A percentile compares a stretch with the other conserved stretches of the same genome.
Conservation (phyloP, 2,113 vertebrate genomes). For the Tupaia chinensis region DNA sequence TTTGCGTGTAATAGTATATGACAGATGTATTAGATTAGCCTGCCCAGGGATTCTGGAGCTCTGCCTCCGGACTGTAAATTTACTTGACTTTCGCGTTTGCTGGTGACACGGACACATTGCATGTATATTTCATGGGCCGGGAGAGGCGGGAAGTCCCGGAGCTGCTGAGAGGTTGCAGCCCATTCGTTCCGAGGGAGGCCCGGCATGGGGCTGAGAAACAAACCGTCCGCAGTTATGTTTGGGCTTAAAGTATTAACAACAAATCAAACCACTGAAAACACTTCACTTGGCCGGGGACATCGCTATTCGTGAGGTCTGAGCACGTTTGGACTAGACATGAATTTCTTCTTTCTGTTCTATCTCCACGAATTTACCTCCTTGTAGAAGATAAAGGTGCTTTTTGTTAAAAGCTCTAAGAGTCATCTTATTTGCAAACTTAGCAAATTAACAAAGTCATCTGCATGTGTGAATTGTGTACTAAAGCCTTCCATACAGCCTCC, state of each 20-base stretch:
- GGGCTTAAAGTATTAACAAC: constrained; percentile 8
- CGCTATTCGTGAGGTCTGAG: neutral
- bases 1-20: constrained; percentile 70
- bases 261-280: neutral
- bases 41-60: constrained; percentile 66
- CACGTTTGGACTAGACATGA: neutral
- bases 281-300: neutral
- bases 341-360: too few relatives aligned
- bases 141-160: neutral
- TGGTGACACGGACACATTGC: constrained; percentile 52
- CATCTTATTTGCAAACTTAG: neutral
- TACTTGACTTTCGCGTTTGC: constrained; percentile 70
- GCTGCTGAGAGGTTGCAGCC: neutral
- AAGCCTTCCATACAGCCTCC: neutral
- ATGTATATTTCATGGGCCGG: constrained; percentile 25
- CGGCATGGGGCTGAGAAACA: accelerated
- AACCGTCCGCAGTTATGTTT: neutral
- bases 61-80: constrained; percentile 69
- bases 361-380: neutral
- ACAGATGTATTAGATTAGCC: constrained; percentile 79
- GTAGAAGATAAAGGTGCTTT: neutral
- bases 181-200: neutral
- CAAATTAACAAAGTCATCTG: neutral
- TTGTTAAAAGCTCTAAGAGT: neutral
- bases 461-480: neutral